Conservation (phyloP, 2,113 vertebrate genomes). For the Piprites chloris region DNA sequence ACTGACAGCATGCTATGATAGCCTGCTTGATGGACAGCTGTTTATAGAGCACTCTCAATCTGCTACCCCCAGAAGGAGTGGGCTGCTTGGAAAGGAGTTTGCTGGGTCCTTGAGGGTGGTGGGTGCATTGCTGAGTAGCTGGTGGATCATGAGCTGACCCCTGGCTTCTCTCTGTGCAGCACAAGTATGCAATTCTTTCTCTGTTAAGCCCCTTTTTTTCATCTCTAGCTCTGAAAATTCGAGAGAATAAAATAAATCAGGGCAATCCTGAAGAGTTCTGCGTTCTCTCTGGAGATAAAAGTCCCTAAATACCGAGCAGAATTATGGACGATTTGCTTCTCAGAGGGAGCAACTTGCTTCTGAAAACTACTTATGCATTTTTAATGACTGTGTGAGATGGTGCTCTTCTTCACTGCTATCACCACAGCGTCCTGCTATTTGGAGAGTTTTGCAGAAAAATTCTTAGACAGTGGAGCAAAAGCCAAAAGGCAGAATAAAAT, state of each 20-base stretch:
- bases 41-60: not conserved
- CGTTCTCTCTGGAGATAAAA: conserved; percentile 40
- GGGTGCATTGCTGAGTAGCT: not conserved
- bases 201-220: not conserved
- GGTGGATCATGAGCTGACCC: not conserved
- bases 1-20: not conserved
- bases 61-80: not conserved
- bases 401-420: not conserved
- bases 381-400: not conserved
- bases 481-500: conserved; percentile 23
- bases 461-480: conserved; percentile 15
- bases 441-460: not conserved
- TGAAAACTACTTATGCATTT: conserved; percentile 33
- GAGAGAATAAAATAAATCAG: conserved; percentile 34
- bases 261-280: not conserved
- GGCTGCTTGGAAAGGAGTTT: not conserved
- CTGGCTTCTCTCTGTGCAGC: not conserved
- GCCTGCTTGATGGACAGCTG: not conserved
- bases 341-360: conserved; percentile 7
- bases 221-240: not conserved
- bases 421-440: not conserved
- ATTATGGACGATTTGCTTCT: conserved; percentile 54
- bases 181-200: not conserved
- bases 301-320: conserved; percentile 44
- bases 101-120: not conserved